Base-by-base conservation (phyloP, 2,888 invertebrate genomes). In the Tenthredo scrophulariae region DNA sequence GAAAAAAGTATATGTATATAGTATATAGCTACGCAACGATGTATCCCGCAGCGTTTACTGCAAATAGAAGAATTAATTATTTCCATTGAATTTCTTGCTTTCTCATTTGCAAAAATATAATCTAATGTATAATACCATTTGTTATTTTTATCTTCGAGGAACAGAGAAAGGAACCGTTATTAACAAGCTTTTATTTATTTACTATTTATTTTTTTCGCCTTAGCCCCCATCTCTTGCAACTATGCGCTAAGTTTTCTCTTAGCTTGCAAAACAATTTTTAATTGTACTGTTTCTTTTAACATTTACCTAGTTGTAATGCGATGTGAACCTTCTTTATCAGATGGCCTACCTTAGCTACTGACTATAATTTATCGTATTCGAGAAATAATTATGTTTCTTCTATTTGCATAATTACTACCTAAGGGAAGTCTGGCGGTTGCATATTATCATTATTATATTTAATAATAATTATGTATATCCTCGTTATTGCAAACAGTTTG, bases 61-160 rank as follows among this genome's bases (percentile, higher is more conserved):
- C 74, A 84, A 58, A 58, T 40, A 74, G 58, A 62, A 75, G 40
- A 58, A 75, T 33, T 84, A 22, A 50, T 54, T 84, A 40, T 82
- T 65, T 29, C 29, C 0, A 22, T 26, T 72, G 46, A 46, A 80
- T 58, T 62, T 29, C n/a, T 18, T 26, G 18, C 82, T 74, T 85
- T 84, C 86, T 86, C 87, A 37, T 85, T 86, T 91, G 89, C 86
- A 90, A 91, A 91, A 91, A 91, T 91, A 91, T 87, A 89, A 89
- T 89, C 87, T 88, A 88, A 86, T 77, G 43, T 82, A 86, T 26
- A 74, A 88, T 88, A 87, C 86, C 86, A 77, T 54, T 22, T 29
- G 72, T 54, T 84, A 75, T 75, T 46, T 85, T 22, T 65, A 22
- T 43, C 72, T 40, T 88, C 84, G 87, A 74, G 74, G 74, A 74